Evolutionary conservation across 2,888 invertebrate genomes (phyloP), one percentile per base, ranked within the genome.

Genomic region (Napeogenes inachia): DNA sequence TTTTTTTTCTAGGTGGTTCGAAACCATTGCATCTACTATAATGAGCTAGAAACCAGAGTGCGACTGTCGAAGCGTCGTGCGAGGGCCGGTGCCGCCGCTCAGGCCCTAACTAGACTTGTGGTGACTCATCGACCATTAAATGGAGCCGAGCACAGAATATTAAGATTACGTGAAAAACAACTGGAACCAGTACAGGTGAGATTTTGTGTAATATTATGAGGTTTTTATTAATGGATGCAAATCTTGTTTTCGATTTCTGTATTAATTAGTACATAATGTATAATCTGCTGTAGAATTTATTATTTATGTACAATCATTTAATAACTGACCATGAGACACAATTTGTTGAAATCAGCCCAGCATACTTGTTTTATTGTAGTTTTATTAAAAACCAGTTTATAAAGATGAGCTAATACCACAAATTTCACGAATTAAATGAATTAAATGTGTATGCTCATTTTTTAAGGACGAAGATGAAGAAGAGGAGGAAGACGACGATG

Each of bases 1-100:
- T 55, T 2, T 21, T 55, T 13, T 47, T 65, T 46, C 1, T 72
- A 91, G 91, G 89, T 98, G 63, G 94, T 98, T 70, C 93, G 98
- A 63, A 94, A 95, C 70, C 96, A 97, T 80, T 96, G 95, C 50
- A 96, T 98, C 4, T 99, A 95, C 85, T 99, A 98, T 85, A 97
- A 98, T 85, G 98, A 98, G 85, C 78, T 99, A 71, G 98, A 99
- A 86, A 98, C 98, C 0, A 94, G 98, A 61, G 99, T 99, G 63
- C 94, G 98, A 4, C 91, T 99, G 63, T 98, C 97, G 71, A 99
- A 99, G 84, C 93, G 99, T 13, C 93, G 99, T 58, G 96, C 97
- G 56, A 80, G 91, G 0, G 89, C 89, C 0, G 91, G 90, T 0
- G 92, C 62, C 62, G 92, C 86, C 8, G 92, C 79, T 59, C 94